Percentiles rank a stretch among this genome's conserved stretches.
phyloP scores from a whole-genome alignment of 23 tunicate genomes.

The Styela plicata region DNA sequence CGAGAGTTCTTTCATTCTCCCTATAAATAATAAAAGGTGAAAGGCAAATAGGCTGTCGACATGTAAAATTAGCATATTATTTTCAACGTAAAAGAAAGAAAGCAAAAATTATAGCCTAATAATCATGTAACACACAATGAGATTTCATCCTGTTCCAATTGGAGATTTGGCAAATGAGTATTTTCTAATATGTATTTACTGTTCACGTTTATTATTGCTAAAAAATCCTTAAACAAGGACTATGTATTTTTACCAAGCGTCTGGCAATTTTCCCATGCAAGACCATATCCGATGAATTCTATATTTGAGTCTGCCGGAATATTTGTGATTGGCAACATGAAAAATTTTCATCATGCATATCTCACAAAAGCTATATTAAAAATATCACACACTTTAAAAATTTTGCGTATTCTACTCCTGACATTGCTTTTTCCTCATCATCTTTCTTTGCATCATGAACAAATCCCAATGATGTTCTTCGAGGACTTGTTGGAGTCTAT shows the following conservation, averaged over 20 bases:
- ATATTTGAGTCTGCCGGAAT: too few relatives aligned
- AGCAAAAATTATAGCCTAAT: too few relatives aligned
- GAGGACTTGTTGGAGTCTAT: constrained; percentile 38
- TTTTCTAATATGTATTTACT: too few relatives aligned
- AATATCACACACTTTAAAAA: constrained; percentile 44
- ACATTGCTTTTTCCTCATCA: constrained; percentile 29
- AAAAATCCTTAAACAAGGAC: too few relatives aligned
- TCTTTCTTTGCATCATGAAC: constrained; percentile 34
- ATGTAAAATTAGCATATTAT: not conserved
- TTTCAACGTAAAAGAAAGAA: too few relatives aligned
- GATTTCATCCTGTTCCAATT: too few relatives aligned
- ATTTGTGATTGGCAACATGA: not conserved
- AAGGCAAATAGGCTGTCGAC: not conserved
- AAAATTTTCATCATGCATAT: not conserved
- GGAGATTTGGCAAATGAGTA: too few relatives aligned
- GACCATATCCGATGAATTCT: too few relatives aligned
- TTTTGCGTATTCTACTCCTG: constrained; percentile 67
- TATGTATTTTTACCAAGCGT: too few relatives aligned
- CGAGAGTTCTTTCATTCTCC: constrained; percentile 75
- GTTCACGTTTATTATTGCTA: too few relatives aligned
- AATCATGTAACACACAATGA: too few relatives aligned
- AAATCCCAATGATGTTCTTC: constrained; percentile 54
- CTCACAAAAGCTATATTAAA: not conserved
- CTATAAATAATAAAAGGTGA: not conserved
- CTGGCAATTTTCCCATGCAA: too few relatives aligned